Evolutionary conservation across 2,888 invertebrate genomes (phyloP).

Genomic region (Dioctria linearis): DNA sequence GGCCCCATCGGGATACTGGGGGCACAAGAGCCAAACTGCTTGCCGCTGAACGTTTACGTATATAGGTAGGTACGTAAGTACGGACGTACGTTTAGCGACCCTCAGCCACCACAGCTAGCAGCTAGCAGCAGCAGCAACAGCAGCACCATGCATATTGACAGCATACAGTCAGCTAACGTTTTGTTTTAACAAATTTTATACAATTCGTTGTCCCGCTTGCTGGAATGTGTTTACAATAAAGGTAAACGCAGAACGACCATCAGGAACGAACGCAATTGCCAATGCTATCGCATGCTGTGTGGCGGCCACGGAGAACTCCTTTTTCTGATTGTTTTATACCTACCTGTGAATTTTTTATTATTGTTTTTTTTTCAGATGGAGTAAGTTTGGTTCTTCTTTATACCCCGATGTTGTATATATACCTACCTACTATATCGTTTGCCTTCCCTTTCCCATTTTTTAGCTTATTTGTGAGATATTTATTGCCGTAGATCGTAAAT

Average conservation of each 20-base stretch:
- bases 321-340: constrained; percentile 46
- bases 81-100: background rate
- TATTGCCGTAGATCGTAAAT: constrained; percentile 71
- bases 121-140: constrained; percentile 56
- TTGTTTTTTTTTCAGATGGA: background rate
- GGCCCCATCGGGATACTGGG: background rate
- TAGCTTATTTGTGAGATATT: constrained; percentile 72
- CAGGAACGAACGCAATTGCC: constrained; percentile 40
- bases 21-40: too few relatives aligned
- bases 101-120: background rate
- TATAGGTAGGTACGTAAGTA: too few relatives aligned
- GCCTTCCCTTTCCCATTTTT: constrained; percentile 59
- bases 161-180: constrained; percentile 61
- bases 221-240: constrained; percentile 51
- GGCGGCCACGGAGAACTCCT: constrained; percentile 51
- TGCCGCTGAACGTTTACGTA: too few relatives aligned
- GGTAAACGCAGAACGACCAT: constrained; percentile 37
- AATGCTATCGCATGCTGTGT: constrained; percentile 47
- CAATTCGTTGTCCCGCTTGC: constrained; percentile 55
- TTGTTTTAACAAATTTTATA: constrained; percentile 63
- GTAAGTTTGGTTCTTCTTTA: constrained; percentile 51
- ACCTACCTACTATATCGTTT: constrained; percentile 37
- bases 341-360: constrained; percentile 44
- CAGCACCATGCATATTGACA: constrained; percentile 60
- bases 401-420: background rate